These are phyloP conservation scores for Craniophora ligustri DNA, from an alignment of 2,888 invertebrate species.

Conservation along the genomic window DNA sequence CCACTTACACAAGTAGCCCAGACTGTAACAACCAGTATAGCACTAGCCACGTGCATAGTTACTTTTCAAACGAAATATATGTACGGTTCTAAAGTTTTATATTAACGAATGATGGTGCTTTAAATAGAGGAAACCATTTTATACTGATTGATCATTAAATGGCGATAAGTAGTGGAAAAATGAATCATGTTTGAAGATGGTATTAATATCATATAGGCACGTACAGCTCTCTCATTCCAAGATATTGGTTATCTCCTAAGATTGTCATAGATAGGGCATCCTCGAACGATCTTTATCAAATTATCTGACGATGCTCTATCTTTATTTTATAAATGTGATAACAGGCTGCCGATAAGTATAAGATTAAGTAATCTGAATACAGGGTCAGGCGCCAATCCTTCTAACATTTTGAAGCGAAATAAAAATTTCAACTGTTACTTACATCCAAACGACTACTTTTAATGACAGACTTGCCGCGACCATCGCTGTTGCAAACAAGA, in stretches of 20 bases:
- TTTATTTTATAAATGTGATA: constrained; percentile 24
- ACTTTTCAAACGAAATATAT: not conserved
- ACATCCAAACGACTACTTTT: too few species aligned
- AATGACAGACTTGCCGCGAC: too few species aligned
- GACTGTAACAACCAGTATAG: constrained; percentile 23
- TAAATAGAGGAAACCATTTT: constrained; percentile 33
- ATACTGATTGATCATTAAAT: constrained; percentile 42
- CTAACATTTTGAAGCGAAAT: too few species aligned
- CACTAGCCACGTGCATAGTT: constrained; percentile 34
- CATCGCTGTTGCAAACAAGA: too few species aligned
- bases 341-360: not conserved
- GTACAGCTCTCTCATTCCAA: constrained; percentile 29
- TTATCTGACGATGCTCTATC: constrained; percentile 29
- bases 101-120: constrained; percentile 25
- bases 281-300: not conserved
- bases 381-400: too few species aligned
- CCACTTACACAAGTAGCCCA: constrained; percentile 57
- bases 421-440: too few species aligned
- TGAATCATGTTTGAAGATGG: constrained; percentile 27
- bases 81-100: not conserved
- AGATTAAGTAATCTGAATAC: not conserved
- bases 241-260: constrained; percentile 34
- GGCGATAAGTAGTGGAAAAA: constrained; percentile 24
- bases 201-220: constrained; percentile 28
- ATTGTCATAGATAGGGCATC: constrained; percentile 31